Evolutionary conservation across 2,113 vertebrate genomes (phyloP), one percentile per base, ranked within the genome.

Genomic region (Lepisosteus osseus): DNA sequence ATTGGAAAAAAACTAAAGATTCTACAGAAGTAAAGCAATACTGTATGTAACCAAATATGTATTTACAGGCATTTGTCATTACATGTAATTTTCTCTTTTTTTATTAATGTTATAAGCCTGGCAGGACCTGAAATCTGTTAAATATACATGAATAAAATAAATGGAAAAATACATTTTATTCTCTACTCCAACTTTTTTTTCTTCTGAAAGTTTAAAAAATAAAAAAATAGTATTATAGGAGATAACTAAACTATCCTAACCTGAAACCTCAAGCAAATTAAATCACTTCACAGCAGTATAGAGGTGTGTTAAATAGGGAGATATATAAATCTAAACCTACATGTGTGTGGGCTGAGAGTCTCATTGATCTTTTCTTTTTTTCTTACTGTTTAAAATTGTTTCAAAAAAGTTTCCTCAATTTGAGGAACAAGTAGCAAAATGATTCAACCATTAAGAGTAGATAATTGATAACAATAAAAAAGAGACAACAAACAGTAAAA

Each of bases 271-370:
- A 40, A 45, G 54, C 54, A 17, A 13, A 74, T 65, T 84, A 76
- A 85, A 85, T 85, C 76, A 80, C 76, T 78, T 70, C 76, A 72
- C 78, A 29, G 47, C 72, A 70, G 77, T 78, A 75, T 74, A 76
- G 75, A 78, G 80, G 56, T 78, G 83, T 82, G 77, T 78, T 86
- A 85, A 85, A 81, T 62, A 61, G 63, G 71, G 56, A 65, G 76
- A 71, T 81, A 76, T 70, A 65, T 81, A 77, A 88, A 81, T 88
- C 68, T 54, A 72, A 70, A 61, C 66, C 74, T 68, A 73, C 79
- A 76, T 77, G 56, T 40, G 79, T 45, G 84, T 86, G 80, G 86
- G 87, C 64, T 7, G 74, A 70, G 59, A 63, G 63, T 62, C 65
- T 79, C 73, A 83, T 72, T 79, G 72, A 83, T 80, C 76, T 72